Base-by-base conservation (phyloP, 2,797 vertebrate species). In the Uromys caudimaculatus region DNA sequence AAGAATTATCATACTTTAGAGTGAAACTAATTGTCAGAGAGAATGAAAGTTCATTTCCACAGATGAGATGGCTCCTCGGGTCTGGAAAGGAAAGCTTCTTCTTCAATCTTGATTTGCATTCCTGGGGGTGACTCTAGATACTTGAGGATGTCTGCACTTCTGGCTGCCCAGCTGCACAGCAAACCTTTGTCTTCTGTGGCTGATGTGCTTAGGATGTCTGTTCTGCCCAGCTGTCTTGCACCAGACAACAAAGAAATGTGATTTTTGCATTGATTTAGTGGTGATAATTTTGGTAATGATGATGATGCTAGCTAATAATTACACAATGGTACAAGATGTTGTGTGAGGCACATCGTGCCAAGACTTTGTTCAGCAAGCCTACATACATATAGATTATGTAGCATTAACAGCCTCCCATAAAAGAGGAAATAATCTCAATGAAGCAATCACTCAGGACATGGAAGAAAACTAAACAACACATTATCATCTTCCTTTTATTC, bases 11-110 rank as follows among this genome's bases (percentile, higher is more conserved):
- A 69, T 98, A 97, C 98, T 96, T 98, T 67, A 92, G 90, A 96
- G 93, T 94, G 95, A 97, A 98, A 98, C 94, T 97, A 95, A 98
- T 98, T 97, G 96, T 96, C 96, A 75, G 19, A 94, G 87, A 98
- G 95, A 98, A 97, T 92, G 91, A 86, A 96, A 93, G 78, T 97
- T 98, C 95, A 89, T 94, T 96, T 98, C 85, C 93, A 95, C 58
- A 97, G 97, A 95, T 92, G 6, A 94, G 89, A 94, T 87, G 3
- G 94, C 78, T 97, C 76, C 52, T 0, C 0, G 19, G 91, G 47
- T 75, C 41, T 69, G 1, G 67, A 91, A 78, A 90, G 88, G 90
- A 97, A 88, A 96, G 73, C 88, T 79, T 16, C 96, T 97, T 88
- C 60, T 2, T 96, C 96, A 44, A 6, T 35, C 95, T 96, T 77